phyloP scores from a whole-genome alignment of 2,888 invertebrate species.

The Philopedon plagiatum region DNA sequence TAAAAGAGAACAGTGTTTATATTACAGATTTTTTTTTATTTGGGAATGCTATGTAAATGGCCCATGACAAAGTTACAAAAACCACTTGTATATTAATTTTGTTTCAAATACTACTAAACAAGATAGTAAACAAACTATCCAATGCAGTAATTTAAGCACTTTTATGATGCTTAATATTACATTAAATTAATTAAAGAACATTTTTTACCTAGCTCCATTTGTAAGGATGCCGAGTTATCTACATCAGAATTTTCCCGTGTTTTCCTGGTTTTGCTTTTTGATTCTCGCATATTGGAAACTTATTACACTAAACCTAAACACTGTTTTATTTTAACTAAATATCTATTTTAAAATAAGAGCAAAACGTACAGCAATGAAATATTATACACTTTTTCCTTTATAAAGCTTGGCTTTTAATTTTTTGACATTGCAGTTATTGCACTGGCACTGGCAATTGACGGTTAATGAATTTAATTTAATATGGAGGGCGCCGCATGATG shows the following conservation, averaged over 20 bases:
- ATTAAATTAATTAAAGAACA: neutral
- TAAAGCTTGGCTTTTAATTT: neutral
- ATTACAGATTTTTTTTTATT: too few species aligned
- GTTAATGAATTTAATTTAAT: too few species aligned
- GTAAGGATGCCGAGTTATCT: conserved; percentile 1
- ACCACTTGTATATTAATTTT: neutral
- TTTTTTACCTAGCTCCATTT: conserved; percentile 32
- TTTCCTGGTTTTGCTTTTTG: conserved; percentile 11
- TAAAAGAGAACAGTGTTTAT: too few species aligned
- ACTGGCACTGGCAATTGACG: too few species aligned
- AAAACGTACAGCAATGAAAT: too few species aligned
- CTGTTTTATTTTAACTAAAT: neutral
- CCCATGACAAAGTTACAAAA: neutral
- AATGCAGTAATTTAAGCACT: too few species aligned
- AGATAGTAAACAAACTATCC: too few species aligned
- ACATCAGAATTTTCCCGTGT: neutral
- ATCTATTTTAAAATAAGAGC: neutral
- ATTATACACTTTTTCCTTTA: neutral
- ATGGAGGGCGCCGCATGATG: too few species aligned
- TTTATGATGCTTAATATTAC: neutral
- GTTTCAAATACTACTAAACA: neutral
- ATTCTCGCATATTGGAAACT: neutral
- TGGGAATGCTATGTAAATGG: too few species aligned
- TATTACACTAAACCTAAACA: neutral
- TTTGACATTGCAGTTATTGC: neutral